A percentile compares a stretch with the other conserved stretches of the same genome.
Conservation (phyloP, 2,888 invertebrate genomes). For the Timandra comae region DNA sequence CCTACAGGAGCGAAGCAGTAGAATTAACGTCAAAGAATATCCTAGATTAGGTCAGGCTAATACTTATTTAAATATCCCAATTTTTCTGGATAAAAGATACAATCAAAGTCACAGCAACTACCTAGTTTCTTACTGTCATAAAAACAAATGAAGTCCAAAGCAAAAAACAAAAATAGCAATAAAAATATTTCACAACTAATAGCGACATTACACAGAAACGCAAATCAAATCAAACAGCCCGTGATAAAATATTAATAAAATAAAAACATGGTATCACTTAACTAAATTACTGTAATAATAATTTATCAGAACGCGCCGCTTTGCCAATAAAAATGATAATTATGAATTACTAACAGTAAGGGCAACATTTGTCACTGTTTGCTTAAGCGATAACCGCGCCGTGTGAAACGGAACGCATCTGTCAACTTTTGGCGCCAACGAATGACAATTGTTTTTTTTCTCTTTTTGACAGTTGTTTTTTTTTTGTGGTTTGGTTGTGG, state of each 20-base stretch:
- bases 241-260: constrained; percentile 13
- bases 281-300: constrained; percentile 16
- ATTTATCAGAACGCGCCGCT: constrained; percentile 26
- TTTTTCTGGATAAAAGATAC: no score
- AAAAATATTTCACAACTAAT: no score
- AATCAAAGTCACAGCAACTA: no score
- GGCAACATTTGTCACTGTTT: constrained; percentile 69
- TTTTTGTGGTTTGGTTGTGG: neutral
- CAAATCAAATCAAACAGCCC: neutral
- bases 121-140: no score
- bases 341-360: constrained; percentile 57
- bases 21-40: no score
- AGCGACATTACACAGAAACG: no score
- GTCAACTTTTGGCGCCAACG: constrained; percentile 19
- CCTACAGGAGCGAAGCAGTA: no score
- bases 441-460: constrained; percentile 1
- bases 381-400: constrained; percentile 45
- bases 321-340: constrained; percentile 71
- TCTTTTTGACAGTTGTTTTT: neutral
- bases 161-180: no score
- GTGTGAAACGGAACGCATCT: constrained; percentile 21
- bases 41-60: no score
- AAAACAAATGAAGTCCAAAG: no score
- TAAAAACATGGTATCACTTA: constrained; percentile 16
- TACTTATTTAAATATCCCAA: no score